phyloP scores from a whole-genome alignment of 2,888 invertebrate species.

The Antheraea assamensis region DNA sequence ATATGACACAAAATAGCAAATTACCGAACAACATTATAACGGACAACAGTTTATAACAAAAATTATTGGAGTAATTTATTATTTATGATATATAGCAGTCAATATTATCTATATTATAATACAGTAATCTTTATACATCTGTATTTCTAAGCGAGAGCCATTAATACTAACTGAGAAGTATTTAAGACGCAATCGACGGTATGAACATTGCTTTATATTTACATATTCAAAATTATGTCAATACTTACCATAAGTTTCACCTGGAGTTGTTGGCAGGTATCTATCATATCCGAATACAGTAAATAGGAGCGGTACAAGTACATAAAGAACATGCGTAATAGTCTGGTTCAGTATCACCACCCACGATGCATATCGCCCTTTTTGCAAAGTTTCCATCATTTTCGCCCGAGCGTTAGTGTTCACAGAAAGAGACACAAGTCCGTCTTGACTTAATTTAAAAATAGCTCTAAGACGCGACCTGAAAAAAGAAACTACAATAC shows the following conservation, averaged over 20 bases:
- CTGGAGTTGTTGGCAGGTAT: slow-evolving; percentile 58
- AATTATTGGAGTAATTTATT: no score
- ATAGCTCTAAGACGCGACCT: slow-evolving; percentile 47
- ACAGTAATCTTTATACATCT: not conserved
- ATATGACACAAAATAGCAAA: no score
- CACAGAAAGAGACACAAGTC: slow-evolving; percentile 43
- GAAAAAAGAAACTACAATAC: slow-evolving; percentile 20
- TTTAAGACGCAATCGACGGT: not conserved
- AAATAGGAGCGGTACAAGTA: slow-evolving; percentile 52
- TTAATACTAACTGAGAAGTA: not conserved
- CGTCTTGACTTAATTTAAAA: slow-evolving; percentile 48
- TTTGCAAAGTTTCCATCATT: slow-evolving; percentile 42
- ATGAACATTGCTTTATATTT: not conserved
- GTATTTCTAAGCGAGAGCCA: not conserved
- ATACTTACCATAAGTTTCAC: slow-evolving; percentile 51
- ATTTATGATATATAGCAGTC: no score
- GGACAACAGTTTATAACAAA: no score
- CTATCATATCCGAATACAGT: slow-evolving; percentile 47
- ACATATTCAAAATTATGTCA: not conserved
- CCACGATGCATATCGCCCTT: slow-evolving; percentile 49
- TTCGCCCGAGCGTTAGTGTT: slow-evolving; percentile 37
- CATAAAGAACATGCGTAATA: slow-evolving; percentile 47
- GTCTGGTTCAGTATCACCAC: slow-evolving; percentile 51
- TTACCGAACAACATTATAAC: no score
- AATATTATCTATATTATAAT: not conserved